A percentile compares a stretch with the other conserved stretches of the same genome.
Evolutionary conservation across 1,140 invertebrate species (phyloP).

Genomic region (Drosophila sucinea): DNA sequence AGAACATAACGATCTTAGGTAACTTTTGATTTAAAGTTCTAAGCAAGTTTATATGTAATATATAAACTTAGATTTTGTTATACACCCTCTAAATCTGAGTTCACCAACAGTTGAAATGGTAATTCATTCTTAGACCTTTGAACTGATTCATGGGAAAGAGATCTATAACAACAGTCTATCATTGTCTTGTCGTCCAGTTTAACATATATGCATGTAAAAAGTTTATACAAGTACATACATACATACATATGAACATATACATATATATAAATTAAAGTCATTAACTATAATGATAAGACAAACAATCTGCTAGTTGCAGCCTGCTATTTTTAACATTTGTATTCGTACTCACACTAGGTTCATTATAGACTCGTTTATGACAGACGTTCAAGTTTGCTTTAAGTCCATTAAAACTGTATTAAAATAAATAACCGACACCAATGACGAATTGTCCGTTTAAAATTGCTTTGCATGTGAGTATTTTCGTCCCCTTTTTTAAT

Average conservation of each 20-base stretch:
- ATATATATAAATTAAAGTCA: neutral
- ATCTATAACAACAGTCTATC: neutral
- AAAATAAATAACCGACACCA: neutral
- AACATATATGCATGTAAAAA: neutral
- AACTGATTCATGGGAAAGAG: neutral
- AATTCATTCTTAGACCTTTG: neutral
- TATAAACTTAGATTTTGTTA: too few species aligned
- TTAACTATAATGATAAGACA: slow-evolving; percentile 13
- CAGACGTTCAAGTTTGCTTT: slow-evolving; percentile 9
- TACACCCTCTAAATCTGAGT: too few species aligned
- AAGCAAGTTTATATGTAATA: too few species aligned
- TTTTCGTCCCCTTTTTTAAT: too few species aligned
- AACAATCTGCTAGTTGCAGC: neutral
- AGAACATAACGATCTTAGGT: too few species aligned
- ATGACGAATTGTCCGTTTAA: neutral
- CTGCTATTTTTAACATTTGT: neutral
- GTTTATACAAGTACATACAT: neutral
- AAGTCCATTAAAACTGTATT: slow-evolving; percentile 1
- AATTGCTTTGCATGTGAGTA: neutral
- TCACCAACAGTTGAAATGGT: neutral
- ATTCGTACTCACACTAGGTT: neutral
- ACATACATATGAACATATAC: neutral
- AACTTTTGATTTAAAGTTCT: too few species aligned
- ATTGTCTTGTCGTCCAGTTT: slow-evolving; percentile 1
- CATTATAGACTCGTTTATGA: neutral